Base-by-base conservation (phyloP, 2,797 vertebrate genomes). In the Mareca strepera region DNA sequence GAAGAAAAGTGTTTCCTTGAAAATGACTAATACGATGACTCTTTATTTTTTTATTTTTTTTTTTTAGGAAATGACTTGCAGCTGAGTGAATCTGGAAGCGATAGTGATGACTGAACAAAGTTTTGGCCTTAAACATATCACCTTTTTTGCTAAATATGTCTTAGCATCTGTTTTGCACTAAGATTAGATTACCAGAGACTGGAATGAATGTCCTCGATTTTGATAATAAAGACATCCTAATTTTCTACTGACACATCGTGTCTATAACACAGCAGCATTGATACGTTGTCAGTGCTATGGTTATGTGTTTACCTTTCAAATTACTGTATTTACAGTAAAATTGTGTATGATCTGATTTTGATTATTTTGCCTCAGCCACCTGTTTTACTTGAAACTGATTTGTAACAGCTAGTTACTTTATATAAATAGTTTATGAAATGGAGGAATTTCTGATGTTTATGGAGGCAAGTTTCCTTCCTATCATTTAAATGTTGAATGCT, bases 51-150 rank as follows among this genome's bases (percentile, higher is more conserved):
- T 92, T 96, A n/a, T 76, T 92, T 20, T 91, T 33, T 92, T 96
- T 97, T 97, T 98, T 90, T 98, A 99, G 99, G 99, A 97, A 99
- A 97, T 69, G 99, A 99, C 97, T 98, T 99, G 83, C 99, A 99
- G 97, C 98, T 99, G 95, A 99, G 99, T 93, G 99, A 99, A 90
- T 99, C 99, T 63, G 99, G 98, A 96, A 99, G 99, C 12, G 99
- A 99, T 94, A 99, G 99, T 86, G 99, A 99, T 91, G 98, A 99
- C 97, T 99, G 97, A 99, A 85, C 94, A 96, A 88, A 75, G 70
- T 85, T 87, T 93, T 90, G 90, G 72, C 95, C 96, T 95, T 96
- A 95, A 96, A 87, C 43, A n/a, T 84, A 96, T 93, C 95, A 93
- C 89, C 89, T 96, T 90, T 94, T 87, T 94, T 92, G 89, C 84